These are phyloP conservation scores for Drosophila helvetica DNA, from an alignment of 2,888 invertebrate species.

Conservation along the genomic window DNA sequence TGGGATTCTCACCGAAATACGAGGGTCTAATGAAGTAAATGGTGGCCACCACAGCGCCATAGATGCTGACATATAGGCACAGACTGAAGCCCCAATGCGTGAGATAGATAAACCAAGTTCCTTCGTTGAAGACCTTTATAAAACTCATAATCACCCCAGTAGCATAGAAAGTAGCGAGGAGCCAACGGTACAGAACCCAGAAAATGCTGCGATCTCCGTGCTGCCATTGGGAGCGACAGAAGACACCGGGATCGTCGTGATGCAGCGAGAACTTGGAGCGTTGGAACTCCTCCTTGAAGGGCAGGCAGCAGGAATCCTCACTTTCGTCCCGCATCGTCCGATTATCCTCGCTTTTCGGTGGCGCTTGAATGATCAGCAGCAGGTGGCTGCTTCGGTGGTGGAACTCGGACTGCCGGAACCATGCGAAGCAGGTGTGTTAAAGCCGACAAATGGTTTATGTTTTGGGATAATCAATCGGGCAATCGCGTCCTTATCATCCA, in stretches of 20 bases:
- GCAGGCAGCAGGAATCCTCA: constrained; percentile 53
- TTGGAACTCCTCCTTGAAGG: constrained; percentile 72
- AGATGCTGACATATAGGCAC: constrained; percentile 74
- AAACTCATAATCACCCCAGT: constrained; percentile 68
- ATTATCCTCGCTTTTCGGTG: neutral
- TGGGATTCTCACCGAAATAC: constrained; percentile 65
- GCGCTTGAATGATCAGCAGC: constrained; percentile 40
- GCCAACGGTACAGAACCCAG: constrained; percentile 81
- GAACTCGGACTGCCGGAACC: constrained; percentile 54
- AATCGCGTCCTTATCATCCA: neutral
- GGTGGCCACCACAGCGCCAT: constrained; percentile 80
- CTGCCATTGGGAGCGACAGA: constrained; percentile 81
- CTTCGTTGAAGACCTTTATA: constrained; percentile 52
- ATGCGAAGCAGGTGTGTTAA: neutral
- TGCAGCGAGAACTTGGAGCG: constrained; percentile 64
- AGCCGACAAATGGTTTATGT: no score
- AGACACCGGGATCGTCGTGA: constrained; percentile 64
- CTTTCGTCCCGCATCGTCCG: constrained; percentile 54
- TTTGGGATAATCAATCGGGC: neutral
- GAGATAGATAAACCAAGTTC: constrained; percentile 81
- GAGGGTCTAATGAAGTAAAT: constrained; percentile 69
- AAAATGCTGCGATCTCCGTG: constrained; percentile 61
- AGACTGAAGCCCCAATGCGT: constrained; percentile 82
- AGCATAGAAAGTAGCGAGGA: constrained; percentile 74
- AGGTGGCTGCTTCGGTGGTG: constrained; percentile 45